A percentile compares a stretch with the other conserved stretches of the same genome.
Evolutionary conservation across 2,113 vertebrate genomes (phyloP).

Genomic region (Dasyprocta punctata): DNA sequence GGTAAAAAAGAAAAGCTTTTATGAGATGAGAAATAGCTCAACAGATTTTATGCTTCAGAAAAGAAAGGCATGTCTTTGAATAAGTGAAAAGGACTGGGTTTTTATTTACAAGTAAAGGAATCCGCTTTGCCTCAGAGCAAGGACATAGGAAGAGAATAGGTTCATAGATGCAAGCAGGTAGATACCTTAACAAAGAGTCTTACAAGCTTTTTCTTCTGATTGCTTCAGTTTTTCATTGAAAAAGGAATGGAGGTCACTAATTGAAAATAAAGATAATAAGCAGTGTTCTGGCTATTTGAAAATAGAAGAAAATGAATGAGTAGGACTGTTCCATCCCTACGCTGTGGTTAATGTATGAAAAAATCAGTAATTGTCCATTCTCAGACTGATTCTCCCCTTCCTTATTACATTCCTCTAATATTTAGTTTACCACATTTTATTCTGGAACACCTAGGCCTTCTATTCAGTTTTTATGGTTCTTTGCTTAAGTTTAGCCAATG

Average conservation of each 20-base stretch:
- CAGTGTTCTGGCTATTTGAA: neutral
- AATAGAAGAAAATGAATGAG: conserved; percentile 18
- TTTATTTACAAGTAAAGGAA: neutral
- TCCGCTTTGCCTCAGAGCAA: neutral
- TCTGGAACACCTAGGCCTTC: neutral
- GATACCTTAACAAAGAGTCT: neutral
- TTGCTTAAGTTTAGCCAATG: neutral
- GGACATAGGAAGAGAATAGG: neutral
- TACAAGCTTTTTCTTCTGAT: neutral
- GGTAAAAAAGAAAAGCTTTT: neutral
- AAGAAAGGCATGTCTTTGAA: neutral
- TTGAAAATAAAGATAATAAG: neutral
- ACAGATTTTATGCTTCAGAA: neutral
- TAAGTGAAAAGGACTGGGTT: neutral
- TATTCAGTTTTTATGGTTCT: neutral
- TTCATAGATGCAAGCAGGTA: neutral
- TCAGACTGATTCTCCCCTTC: neutral
- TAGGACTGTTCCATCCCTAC: neutral
- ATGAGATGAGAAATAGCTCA: neutral
- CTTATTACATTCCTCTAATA: neutral
- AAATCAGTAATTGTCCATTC: neutral
- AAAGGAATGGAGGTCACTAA: neutral
- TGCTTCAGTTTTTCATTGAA: neutral
- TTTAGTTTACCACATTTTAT: neutral
- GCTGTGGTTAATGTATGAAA: neutral